Evolutionary conservation across 2,113 vertebrate genomes (phyloP).

Genomic region (Seriola quinqueradiata): DNA sequence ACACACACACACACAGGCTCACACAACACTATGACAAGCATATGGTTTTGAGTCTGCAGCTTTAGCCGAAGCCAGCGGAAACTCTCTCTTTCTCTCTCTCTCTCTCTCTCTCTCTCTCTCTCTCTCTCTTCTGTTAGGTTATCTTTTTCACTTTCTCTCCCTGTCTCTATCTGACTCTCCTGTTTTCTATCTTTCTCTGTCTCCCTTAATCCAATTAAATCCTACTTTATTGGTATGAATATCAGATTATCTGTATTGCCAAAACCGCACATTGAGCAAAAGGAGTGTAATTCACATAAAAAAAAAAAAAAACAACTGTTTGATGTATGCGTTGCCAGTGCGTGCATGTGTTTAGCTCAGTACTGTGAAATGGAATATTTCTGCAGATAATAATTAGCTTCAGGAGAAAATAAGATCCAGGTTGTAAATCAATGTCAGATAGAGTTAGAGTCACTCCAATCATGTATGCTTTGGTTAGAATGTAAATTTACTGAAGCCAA

Average conservation of each 20-base stretch:
- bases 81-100: conserved; percentile 56
- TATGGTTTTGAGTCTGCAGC: conserved; percentile 78
- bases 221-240: conserved; percentile 27
- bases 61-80: conserved; percentile 70
- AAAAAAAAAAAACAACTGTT: conserved; percentile 15
- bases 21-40: conserved; percentile 75
- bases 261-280: conserved; percentile 28
- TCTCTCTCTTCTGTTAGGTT: conserved; percentile 47
- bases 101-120: conserved; percentile 46
- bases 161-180: conserved; percentile 36
- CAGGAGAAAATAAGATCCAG: not conserved
- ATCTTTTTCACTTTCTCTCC: conserved; percentile 41
- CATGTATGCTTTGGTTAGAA: not conserved
- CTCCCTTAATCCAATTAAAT: conserved; percentile 59
- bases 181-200: conserved; percentile 23
- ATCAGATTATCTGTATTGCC: conserved; percentile 33
- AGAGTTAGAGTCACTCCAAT: not conserved
- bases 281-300: not conserved
- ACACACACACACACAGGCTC: conserved; percentile 48
- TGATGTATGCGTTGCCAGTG: not conserved
- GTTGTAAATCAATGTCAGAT: not conserved
- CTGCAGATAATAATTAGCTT: not conserved
- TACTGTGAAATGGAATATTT: not conserved
- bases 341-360: not conserved
- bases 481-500: conserved; percentile 4